Evolutionary conservation across 2,888 invertebrate genomes (phyloP), one percentile per base, ranked within the genome.

Genomic region (Lobophora halterata): DNA sequence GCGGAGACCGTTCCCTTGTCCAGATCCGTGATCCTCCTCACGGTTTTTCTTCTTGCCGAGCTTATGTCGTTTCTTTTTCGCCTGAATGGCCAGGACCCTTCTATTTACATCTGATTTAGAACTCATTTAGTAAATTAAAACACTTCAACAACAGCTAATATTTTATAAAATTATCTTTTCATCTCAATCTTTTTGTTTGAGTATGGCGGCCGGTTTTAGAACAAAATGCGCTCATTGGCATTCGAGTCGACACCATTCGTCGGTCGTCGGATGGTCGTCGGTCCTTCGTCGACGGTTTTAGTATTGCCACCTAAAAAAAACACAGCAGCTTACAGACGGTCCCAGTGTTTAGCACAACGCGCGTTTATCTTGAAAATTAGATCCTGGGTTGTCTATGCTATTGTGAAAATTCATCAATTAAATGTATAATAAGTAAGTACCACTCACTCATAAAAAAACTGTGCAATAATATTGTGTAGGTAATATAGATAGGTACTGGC

Each of bases 1-100:
- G 68, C 90, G 90, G 73, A 89, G 83, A 69, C 86, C 85, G 65
- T 87, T 86, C 71, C 88, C 88, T 81, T 88, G 88, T 76, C 82
- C 89, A 80, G 88, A 88, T 62, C 86, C 88, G 87, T 89, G 89
- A 76, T 90, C 90, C 78, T 91, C 91, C 63, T 89, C 89, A 83
- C 93, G 93, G 75, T 92, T 93, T 89, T 95, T 94, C 88, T 94
- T 94, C 81, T 95, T 95, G 61, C 92, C 92, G 55, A 93, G 91
- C 93, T 95, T 95, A 89, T 95, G 95, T 61, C 95, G 91, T 85
- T 95, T 96, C 89, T 95, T 95, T 90, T 96, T 96, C 70, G 95
- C 95, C 90, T 95, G 95, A 73, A 95, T 95, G 78, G 95, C 95
- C 87, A 95, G 90, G 86, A 96, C 95, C 83, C 95, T 92, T 88